Evolutionary conservation across 2,888 invertebrate species (phyloP).

Genomic region (Tachina grossa): DNA sequence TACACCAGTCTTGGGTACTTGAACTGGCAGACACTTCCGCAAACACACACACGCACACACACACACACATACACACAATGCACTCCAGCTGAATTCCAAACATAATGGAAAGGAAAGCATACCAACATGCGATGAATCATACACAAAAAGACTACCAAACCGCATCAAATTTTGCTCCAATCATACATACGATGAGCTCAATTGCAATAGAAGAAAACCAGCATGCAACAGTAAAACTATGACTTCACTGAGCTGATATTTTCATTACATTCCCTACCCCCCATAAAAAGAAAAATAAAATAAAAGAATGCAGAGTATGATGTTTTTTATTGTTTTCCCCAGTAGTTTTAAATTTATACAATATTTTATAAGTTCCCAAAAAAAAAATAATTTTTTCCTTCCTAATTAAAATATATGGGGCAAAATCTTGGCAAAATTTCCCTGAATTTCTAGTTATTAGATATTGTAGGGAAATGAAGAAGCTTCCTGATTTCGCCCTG

Average conservation of each 20-base stretch:
- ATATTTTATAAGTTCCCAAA: background rate
- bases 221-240: constrained; percentile 61
- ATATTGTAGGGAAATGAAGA: background rate
- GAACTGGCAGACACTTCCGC: constrained; percentile 52
- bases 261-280: constrained; percentile 41
- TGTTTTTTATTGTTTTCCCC: background rate
- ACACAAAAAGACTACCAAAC: constrained; percentile 24
- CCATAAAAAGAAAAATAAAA: constrained; percentile 24
- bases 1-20: constrained; percentile 66
- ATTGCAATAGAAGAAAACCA: constrained; percentile 38
- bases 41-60: constrained; percentile 5
- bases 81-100: constrained; percentile 24
- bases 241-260: constrained; percentile 67
- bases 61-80: constrained; percentile 4
- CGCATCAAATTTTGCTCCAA: constrained; percentile 23
- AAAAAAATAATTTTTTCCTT: background rate
- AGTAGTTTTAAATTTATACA: too few relatives aligned
- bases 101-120: constrained; percentile 31
- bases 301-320: background rate
- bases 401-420: background rate
- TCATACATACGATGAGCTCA: constrained; percentile 21
- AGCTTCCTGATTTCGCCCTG: constrained; percentile 1
- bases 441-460: background rate
- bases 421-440: background rate
- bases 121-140: constrained; percentile 31